Evolutionary conservation across 2,888 invertebrate species (phyloP), one percentile per base, ranked within the genome.

Genomic region (Nymphalis polychloros): DNA sequence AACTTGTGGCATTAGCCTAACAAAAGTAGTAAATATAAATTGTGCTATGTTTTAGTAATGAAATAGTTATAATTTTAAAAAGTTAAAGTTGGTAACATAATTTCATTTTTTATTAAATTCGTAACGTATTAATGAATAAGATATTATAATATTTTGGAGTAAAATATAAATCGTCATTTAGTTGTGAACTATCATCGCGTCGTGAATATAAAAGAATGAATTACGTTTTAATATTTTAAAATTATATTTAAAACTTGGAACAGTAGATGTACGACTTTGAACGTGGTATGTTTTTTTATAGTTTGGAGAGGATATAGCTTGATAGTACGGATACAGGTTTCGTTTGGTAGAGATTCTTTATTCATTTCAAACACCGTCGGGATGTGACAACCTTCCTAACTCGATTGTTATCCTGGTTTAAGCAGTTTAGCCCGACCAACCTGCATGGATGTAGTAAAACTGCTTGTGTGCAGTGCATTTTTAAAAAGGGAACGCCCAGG

Each of bases 401-500:
- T 89, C 88, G 82, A 85, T 82, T 82, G 80, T 86, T 84, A 85
- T 81, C 80, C 81, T 83, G 83, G 82, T 82, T 82, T 84, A 81
- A 80, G 85, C 84, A 89, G 83, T 80, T 86, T 70, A 79, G 82
- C 78, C 79, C 85, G 84, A 88, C 90, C 91, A 90, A 92, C 91
- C 91, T 91, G 90, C 89, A 86, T 82, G 84, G 84, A 81, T 83
- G 90, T 83, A 88, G 83, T 89, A 87, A 91, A 91, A 86, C 81
- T n/a, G n/a, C n/a, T 79, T 76, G 76, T 87, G 89, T 92, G 91
- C 89, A 90, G 91, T 92, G 91, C 90, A 92, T 92, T 91, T 92
- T 92, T 90, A 90, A 92, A 87, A 69, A 86, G 86, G 90, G 83
- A 87, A 87, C 89, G 87, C 89, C 91, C 91, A 78, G 80, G 78